These are phyloP conservation scores for Micromesistius poutassou DNA, from an alignment of 2,797 vertebrate genomes.

Conservation along the genomic window DNA sequence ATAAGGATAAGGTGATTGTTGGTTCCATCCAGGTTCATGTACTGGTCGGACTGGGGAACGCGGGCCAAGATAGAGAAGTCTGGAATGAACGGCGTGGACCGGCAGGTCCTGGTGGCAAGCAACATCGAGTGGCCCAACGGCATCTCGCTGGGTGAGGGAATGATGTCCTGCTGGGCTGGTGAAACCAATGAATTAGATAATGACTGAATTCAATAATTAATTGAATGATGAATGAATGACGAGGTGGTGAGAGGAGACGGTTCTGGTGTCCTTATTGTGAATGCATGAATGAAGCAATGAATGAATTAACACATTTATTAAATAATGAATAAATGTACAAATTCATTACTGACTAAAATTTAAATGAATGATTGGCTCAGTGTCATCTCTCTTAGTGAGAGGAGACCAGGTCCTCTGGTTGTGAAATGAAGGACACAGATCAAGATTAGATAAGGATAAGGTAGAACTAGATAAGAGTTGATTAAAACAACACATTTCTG, in stretches of 20 bases:
- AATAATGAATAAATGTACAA: not conserved
- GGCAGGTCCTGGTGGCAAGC: slow-evolving; percentile 87
- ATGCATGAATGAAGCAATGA: not conserved
- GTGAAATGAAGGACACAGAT: not conserved
- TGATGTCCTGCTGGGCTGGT: not conserved
- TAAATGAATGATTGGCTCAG: not conserved
- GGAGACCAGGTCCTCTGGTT: not conserved
- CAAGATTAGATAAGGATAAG: not conserved
- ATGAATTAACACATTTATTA: not conserved
- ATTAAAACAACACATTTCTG: not conserved
- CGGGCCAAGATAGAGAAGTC: slow-evolving; percentile 94
- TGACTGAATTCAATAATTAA: no score
- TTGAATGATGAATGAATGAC: not conserved
- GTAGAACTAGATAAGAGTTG: not conserved
- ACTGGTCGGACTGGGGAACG: slow-evolving; percentile 98
- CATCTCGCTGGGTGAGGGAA: slow-evolving; percentile 87
- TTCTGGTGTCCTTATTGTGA: not conserved
- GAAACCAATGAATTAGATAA: no score
- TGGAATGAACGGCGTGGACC: slow-evolving; percentile 90
- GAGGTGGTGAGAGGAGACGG: not conserved
- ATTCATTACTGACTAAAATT: not conserved
- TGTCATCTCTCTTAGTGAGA: not conserved
- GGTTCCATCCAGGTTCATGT: slow-evolving; percentile 84
- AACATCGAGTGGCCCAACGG: slow-evolving; percentile 98
- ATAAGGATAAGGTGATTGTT: not conserved